Conservation (phyloP, 2,113 vertebrate species). For the Laticauda laticaudata region DNA sequence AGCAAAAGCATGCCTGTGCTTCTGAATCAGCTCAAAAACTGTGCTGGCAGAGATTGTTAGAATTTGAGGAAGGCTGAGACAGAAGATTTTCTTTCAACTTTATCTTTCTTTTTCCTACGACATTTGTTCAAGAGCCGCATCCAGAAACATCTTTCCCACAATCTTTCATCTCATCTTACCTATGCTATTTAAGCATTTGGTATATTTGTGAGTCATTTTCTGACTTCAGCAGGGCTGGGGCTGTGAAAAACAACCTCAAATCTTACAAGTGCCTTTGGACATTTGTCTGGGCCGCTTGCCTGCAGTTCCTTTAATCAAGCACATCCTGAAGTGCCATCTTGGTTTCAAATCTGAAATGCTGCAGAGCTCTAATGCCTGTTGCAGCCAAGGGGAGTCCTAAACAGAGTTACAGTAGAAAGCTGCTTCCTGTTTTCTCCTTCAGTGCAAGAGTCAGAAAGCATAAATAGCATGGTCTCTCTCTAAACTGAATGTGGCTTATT, state of each 20-base stretch:
- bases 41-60: neutral
- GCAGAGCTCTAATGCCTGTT: neutral
- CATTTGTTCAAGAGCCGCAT: neutral
- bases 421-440: neutral
- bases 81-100: neutral
- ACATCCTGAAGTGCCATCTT: neutral
- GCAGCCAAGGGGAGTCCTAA: neutral
- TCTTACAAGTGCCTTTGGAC: neutral
- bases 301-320: neutral
- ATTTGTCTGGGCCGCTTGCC: neutral
- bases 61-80: neutral
- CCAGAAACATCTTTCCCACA: neutral
- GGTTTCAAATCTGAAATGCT: neutral
- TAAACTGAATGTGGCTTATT: conserved; percentile 8
- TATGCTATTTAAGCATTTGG: neutral
- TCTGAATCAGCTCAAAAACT: neutral
- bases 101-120: neutral
- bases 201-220: neutral
- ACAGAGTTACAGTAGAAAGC: neutral
- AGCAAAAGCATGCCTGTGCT: neutral
- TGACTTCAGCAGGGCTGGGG: neutral
- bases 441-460: neutral
- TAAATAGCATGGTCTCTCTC: neutral
- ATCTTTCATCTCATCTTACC: neutral
- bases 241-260: neutral